A percentile compares a stretch with the other conserved stretches of the same genome.
Evolutionary conservation across 2,113 vertebrate species (phyloP).

Genomic region (Dipodomys stephensi): DNA sequence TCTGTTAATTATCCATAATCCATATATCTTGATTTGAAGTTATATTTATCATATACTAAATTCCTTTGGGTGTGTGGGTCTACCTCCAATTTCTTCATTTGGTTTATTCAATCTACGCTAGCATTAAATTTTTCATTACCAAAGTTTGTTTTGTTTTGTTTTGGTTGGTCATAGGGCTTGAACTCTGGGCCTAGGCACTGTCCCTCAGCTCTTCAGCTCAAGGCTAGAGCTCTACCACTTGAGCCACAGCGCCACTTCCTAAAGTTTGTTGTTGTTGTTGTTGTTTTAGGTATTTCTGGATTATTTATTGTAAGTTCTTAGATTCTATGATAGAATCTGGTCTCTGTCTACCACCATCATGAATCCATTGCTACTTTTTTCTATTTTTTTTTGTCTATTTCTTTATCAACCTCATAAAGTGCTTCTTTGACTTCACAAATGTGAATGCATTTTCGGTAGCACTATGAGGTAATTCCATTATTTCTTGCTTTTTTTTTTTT

Average conservation of each 20-base stretch:
- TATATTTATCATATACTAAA: neutral
- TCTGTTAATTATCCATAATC: neutral
- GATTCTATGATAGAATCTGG: neutral
- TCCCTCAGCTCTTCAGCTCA: too few relatives aligned
- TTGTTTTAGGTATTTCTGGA: neutral
- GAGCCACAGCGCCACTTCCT: too few relatives aligned
- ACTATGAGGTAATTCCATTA: neutral
- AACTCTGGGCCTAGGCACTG: too few relatives aligned
- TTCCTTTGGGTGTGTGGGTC: neutral
- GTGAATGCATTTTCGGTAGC: neutral
- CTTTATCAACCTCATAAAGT: neutral
- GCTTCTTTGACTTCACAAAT: neutral
- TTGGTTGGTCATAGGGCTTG: too few relatives aligned
- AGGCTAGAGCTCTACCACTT: too few relatives aligned
- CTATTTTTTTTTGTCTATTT: neutral
- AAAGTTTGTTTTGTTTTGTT: too few relatives aligned
- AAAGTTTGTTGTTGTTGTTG: too few relatives aligned
- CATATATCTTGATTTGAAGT: neutral
- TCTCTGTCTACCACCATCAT: neutral
- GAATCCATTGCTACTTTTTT: neutral
- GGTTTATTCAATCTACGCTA: neutral
- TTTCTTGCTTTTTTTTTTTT: neutral
- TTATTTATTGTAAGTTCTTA: conserved; percentile 13
- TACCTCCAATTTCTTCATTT: conserved; percentile 7
- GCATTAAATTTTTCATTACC: neutral